Conservation (phyloP, 2,797 vertebrate species). For the Odontamblyopus rebecca region DNA sequence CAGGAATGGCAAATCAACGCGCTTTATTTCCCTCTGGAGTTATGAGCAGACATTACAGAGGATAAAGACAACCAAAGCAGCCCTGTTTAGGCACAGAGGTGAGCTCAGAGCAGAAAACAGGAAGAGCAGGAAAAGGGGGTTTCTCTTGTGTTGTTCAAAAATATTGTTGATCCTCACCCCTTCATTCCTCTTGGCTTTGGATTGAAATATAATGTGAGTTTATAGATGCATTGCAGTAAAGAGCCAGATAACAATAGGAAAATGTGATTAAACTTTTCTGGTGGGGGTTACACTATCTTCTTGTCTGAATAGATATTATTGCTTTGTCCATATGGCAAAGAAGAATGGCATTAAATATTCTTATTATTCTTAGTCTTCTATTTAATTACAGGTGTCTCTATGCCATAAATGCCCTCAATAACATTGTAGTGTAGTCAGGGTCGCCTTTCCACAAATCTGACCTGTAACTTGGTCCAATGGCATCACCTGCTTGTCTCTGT, state of each 20-base stretch:
- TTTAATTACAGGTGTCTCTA: too few species aligned
- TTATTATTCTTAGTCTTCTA: too few species aligned
- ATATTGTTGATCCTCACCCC: neutral
- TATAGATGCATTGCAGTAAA: neutral
- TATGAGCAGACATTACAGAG: conserved; percentile 68
- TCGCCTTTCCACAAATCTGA: too few species aligned
- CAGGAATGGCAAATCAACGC: conserved; percentile 76
- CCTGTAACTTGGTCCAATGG: neutral
- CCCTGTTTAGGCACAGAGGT: conserved; percentile 33
- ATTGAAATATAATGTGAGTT: neutral
- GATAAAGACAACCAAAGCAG: conserved; percentile 66
- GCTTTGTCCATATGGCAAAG: too few species aligned
- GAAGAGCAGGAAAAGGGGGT: neutral
- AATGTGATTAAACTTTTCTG: too few species aligned
- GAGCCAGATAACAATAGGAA: neutral
- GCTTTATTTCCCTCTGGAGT: conserved; percentile 71
- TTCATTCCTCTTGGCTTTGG: neutral
- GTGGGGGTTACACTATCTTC: too few species aligned
- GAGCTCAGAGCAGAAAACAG: conserved; percentile 29
- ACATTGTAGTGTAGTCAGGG: neutral
- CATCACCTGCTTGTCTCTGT: neutral
- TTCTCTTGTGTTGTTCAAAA: neutral
- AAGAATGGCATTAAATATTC: too few species aligned
- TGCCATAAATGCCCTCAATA: too few species aligned
- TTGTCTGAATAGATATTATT: neutral